Evolutionary conservation across 2,113 vertebrate genomes (phyloP).

Genomic region (Mus pahari): DNA sequence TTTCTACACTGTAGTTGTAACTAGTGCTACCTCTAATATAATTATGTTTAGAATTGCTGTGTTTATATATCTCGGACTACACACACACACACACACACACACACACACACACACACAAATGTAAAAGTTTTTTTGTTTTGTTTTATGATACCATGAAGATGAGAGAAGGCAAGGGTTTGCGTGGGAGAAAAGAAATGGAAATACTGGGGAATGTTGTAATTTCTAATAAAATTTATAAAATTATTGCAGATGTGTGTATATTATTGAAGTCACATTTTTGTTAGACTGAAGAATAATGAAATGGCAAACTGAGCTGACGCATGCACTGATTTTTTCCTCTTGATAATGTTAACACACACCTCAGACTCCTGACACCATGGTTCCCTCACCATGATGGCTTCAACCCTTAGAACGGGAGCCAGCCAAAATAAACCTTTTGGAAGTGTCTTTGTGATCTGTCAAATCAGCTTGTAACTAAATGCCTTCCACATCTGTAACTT

Average conservation of each 20-base stretch:
- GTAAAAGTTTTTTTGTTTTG: background rate
- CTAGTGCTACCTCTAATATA: background rate
- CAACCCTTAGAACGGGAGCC: background rate
- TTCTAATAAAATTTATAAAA: background rate
- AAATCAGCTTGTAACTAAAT: background rate
- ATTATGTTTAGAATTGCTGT: background rate
- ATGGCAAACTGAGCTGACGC: too few relatives aligned
- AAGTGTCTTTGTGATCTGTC: background rate
- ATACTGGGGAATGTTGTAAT: background rate
- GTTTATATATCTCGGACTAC: background rate
- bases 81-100: background rate
- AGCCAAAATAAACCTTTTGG: background rate
- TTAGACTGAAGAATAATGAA: background rate
- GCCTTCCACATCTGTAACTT: background rate
- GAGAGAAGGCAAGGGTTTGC: background rate
- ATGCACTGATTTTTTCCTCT: too few relatives aligned
- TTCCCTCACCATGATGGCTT: accelerated
- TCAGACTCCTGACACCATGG: too few relatives aligned
- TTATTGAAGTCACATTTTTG: background rate
- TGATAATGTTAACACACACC: too few relatives aligned
- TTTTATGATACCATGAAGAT: background rate
- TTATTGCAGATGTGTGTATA: background rate
- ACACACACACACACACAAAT: background rate
- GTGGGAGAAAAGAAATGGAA: too few relatives aligned
- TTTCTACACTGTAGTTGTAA: background rate